phyloP scores from a whole-genome alignment of 2,113 vertebrate genomes.

The Rhinichthys klamathensis region DNA sequence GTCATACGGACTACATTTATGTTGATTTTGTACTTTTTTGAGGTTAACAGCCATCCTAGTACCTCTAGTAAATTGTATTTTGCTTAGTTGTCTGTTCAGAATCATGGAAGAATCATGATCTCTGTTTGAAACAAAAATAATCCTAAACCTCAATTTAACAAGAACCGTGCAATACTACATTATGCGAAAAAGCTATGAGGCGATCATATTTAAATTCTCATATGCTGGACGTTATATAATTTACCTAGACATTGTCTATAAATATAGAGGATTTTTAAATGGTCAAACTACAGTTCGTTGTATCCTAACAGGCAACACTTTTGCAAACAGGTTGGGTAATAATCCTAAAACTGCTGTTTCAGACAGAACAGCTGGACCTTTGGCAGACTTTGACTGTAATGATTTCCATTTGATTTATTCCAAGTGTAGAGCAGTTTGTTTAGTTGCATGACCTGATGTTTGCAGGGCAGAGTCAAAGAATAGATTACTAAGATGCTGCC shows the following conservation, averaged over 20 bases:
- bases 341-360: slow-evolving; percentile 10
- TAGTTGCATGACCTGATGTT: neutral
- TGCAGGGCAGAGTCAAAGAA: slow-evolving; percentile 22
- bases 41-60: too few species aligned
- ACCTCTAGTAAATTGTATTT: too few species aligned
- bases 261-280: neutral
- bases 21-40: too few species aligned
- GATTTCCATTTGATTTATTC: slow-evolving; percentile 39
- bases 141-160: too few species aligned
- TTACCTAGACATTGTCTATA: neutral
- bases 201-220: neutral
- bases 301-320: neutral
- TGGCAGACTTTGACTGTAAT: slow-evolving; percentile 24
- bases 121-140: too few species aligned
- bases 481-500: slow-evolving; percentile 10
- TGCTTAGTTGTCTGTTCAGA: too few species aligned
- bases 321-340: neutral
- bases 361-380: neutral
- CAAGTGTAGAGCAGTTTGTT: neutral
- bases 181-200: neutral
- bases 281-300: neutral
- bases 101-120: too few species aligned
- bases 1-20: too few species aligned
- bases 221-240: neutral
- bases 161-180: too few species aligned